A percentile compares a stretch with the other conserved stretches of the same genome.
Evolutionary conservation across 2,113 vertebrate genomes (phyloP).

Genomic region (Oncorhynchus kisutch): DNA sequence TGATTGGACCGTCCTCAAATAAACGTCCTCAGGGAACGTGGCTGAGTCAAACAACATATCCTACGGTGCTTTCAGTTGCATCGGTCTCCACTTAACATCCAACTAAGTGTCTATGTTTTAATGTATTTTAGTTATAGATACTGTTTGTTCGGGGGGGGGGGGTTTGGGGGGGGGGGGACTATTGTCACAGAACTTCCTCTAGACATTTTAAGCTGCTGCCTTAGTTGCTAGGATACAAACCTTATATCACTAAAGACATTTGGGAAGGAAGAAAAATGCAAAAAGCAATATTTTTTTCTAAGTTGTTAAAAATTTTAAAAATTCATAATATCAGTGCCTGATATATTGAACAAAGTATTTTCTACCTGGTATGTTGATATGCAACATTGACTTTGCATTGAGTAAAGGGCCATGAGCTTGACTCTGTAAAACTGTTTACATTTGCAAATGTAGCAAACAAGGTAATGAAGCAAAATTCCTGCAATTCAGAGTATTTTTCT

Average conservation of each 20-base stretch:
- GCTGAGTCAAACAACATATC: conserved; percentile 35
- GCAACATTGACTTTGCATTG: conserved; percentile 90
- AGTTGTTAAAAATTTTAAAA: conserved; percentile 52
- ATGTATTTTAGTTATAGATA: conserved; percentile 33
- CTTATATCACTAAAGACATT: conserved; percentile 90
- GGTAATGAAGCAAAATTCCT: conserved; percentile 91
- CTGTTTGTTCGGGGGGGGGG: neutral
- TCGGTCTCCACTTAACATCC: conserved; percentile 45
- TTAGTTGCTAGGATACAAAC: conserved; percentile 84
- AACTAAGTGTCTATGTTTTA: conserved; percentile 46
- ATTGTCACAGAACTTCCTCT: too few relatives aligned
- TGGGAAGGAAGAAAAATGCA: conserved; percentile 87
- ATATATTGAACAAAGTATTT: conserved; percentile 92
- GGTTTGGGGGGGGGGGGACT: neutral
- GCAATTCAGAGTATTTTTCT: conserved; percentile 73
- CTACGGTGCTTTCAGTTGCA: conserved; percentile 7
- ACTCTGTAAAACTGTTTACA: conserved; percentile 93
- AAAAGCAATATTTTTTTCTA: conserved; percentile 89
- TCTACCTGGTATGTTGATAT: conserved; percentile 90
- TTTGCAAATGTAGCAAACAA: conserved; percentile 96
- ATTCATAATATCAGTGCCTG: conserved; percentile 92
- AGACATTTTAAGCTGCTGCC: too few relatives aligned
- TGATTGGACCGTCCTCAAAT: conserved; percentile 36
- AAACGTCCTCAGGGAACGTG: conserved; percentile 61
- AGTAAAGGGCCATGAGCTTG: conserved; percentile 82